Evolutionary conservation across 2,888 invertebrate species (phyloP).

Genomic region (Dynastes tityus): DNA sequence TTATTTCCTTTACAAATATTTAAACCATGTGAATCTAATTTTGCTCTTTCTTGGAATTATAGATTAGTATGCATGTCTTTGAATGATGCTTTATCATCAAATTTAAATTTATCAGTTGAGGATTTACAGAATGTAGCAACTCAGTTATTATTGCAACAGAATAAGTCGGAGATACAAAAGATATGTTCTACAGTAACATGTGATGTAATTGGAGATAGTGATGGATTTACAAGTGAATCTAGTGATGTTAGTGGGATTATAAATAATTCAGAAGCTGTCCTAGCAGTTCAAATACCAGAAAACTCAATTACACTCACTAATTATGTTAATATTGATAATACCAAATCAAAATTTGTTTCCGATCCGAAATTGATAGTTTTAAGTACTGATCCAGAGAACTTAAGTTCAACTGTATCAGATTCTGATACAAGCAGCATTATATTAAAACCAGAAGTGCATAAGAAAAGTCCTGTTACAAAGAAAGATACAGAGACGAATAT

Average conservation of each 20-base stretch:
- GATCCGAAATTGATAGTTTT: constrained; percentile 36
- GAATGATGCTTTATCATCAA: constrained; percentile 70
- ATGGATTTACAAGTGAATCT: constrained; percentile 68
- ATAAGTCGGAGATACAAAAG: constrained; percentile 51
- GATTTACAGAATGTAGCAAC: constrained; percentile 70
- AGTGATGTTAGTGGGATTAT: constrained; percentile 64
- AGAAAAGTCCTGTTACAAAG: constrained; percentile 1
- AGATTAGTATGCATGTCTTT: constrained; percentile 71
- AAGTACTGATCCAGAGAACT: constrained; percentile 49
- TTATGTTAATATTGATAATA: constrained; percentile 20
- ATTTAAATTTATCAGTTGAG: constrained; percentile 70
- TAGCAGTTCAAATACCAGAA: constrained; percentile 53
- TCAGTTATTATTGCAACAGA: constrained; percentile 68
- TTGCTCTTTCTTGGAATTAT: constrained; percentile 55
- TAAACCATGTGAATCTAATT: constrained; percentile 29
- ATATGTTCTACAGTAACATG: constrained; percentile 43
- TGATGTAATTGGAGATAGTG: constrained; percentile 64
- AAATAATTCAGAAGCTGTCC: constrained; percentile 49
- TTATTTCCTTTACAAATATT: constrained; percentile 19
- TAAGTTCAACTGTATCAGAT: constrained; percentile 59
- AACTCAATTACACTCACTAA: constrained; percentile 43
- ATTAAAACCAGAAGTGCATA: constrained; percentile 49
- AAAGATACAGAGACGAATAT: constrained; percentile 14
- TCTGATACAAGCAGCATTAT: constrained; percentile 58
- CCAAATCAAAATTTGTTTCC: constrained; percentile 22